These are phyloP conservation scores for Lonchura striata DNA, from an alignment of 2,113 vertebrate species.

Conservation along the genomic window DNA sequence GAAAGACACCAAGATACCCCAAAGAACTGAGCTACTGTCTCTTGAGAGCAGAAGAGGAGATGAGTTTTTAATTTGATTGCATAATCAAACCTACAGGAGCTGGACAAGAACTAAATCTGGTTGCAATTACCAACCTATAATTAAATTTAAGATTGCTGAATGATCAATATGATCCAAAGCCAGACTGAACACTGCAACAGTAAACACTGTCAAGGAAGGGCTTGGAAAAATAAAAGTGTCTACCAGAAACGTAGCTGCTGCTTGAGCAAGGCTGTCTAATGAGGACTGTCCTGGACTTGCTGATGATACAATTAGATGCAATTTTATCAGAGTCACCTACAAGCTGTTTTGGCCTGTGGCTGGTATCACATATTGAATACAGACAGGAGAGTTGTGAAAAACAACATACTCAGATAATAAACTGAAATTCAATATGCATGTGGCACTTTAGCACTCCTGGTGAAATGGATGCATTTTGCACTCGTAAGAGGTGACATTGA, in stretches of 20 bases:
- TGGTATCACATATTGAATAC: background rate
- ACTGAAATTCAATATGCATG: background rate
- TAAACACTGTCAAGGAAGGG: background rate
- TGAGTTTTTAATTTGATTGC: slow-evolving; percentile 14
- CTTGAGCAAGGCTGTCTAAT: background rate
- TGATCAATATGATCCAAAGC: background rate
- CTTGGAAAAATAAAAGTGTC: background rate
- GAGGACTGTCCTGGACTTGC: background rate
- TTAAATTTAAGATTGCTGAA: background rate
- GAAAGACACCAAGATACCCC: background rate
- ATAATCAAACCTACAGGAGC: background rate
- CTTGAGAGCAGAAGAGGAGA: background rate
- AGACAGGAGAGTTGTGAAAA: background rate
- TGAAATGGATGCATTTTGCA: background rate
- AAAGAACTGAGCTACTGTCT: background rate
- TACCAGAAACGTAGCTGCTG: background rate
- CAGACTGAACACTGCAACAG: background rate
- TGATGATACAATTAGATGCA: background rate
- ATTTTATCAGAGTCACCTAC: background rate
- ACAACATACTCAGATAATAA: background rate
- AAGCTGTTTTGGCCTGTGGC: background rate
- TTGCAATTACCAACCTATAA: background rate
- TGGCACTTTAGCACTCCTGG: background rate
- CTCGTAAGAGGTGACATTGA: background rate
- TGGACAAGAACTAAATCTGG: background rate